These are phyloP conservation scores for Gastracanthus pulcherrimus DNA, from an alignment of 2,888 invertebrate genomes.

Conservation along the genomic window DNA sequence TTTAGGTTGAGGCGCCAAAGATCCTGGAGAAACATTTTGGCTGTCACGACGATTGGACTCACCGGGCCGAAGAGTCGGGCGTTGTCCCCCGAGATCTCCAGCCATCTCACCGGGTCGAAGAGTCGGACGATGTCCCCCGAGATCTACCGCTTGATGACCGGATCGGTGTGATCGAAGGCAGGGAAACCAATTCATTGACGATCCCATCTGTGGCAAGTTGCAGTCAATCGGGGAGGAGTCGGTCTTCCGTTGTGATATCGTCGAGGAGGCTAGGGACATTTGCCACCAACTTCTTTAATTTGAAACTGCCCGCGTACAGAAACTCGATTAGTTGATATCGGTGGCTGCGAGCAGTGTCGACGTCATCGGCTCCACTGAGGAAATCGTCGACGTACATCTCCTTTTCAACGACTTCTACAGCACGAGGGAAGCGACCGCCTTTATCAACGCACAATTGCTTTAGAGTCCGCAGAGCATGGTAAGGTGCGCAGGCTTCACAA, in stretches of 20 bases:
- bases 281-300: neutral
- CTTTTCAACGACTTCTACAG: neutral
- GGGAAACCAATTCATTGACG: too few relatives aligned
- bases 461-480: too few relatives aligned
- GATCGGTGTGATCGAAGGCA: neutral
- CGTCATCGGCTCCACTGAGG: neutral
- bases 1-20: too few relatives aligned
- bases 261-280: neutral
- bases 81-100: too few relatives aligned
- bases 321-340: neutral
- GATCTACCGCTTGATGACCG: neutral
- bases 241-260: neutral
- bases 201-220: too few relatives aligned
- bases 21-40: too few relatives aligned
- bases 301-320: neutral
- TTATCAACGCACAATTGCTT: too few relatives aligned
- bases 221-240: neutral
- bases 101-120: neutral
- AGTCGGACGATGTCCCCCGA: too few relatives aligned
- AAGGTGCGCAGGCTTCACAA: too few relatives aligned
- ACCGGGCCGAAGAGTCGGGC: too few relatives aligned
- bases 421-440: too few relatives aligned
- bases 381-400: neutral
- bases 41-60: neutral
- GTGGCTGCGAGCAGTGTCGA: neutral